Percentiles rank a stretch among this genome's conserved stretches.
Evolutionary conservation across 2,888 invertebrate species (phyloP).

Genomic region (Leptinotarsa peninsularis): DNA sequence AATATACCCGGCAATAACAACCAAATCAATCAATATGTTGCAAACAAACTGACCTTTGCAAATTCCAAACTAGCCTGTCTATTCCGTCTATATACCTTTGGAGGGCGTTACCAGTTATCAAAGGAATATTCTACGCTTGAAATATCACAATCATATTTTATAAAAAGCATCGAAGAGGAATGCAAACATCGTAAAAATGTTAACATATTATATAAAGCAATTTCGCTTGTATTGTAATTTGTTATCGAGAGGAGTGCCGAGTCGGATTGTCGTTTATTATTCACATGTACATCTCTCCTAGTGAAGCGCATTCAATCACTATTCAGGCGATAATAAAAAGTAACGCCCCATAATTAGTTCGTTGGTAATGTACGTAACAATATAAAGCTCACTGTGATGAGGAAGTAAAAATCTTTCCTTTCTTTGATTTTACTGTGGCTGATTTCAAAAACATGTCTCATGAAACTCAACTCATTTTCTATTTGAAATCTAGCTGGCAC

Average conservation of each 20-base stretch:
- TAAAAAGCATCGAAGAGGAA: constrained; percentile 34
- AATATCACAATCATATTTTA: constrained; percentile 36
- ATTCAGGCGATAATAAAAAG: neutral
- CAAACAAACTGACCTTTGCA: constrained; percentile 54
- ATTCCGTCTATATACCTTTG: constrained; percentile 38
- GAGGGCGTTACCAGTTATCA: constrained; percentile 55
- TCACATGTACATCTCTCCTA: constrained; percentile 25
- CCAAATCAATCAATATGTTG: constrained; percentile 48
- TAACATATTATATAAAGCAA: constrained; percentile 33
- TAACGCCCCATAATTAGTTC: no score
- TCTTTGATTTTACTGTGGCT: no score
- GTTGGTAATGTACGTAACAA: no score
- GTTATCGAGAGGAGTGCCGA: constrained; percentile 40
- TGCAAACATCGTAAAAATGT: constrained; percentile 36
- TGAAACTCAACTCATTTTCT: no score
- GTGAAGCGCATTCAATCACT: constrained; percentile 8
- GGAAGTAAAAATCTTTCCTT: no score
- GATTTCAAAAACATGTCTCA: no score
- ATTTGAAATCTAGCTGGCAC: no score
- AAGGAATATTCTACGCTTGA: constrained; percentile 39
- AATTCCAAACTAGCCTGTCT: constrained; percentile 57
- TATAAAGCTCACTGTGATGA: neutral
- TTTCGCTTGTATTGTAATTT: constrained; percentile 33
- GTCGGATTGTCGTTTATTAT: constrained; percentile 40
- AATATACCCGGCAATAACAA: constrained; percentile 26